Base-by-base conservation (phyloP, 2,888 invertebrate genomes). In the Melieria picta region DNA sequence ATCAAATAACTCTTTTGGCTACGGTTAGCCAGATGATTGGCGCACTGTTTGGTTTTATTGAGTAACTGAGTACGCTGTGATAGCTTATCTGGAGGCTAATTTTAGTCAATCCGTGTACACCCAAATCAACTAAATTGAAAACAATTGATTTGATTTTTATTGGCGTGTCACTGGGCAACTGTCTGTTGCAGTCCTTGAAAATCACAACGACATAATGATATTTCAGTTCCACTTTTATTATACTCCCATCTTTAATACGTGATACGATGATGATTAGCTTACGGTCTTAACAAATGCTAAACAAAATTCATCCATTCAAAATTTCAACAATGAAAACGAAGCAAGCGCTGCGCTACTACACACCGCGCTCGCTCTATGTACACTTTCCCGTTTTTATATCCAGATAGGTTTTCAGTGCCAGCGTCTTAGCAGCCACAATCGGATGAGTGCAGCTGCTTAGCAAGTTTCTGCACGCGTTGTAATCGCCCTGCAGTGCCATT, bases 401-500 rank as follows among this genome's bases (percentile, higher is more conserved):
- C 74, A 91, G 85, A 81, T 90, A 90, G 82, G 90, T 89, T 80
- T 90, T 89, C 65, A 91, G 80, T 16, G 81, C 75, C 73, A 80
- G 73, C 4, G 81, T 82, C 72, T 86, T 84, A 45, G 73, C 74
- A 69, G 78, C 79, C 7, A 87, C 83, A 71, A 87, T 81, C 2
- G 85, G 80, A 77, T 87, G 87, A 7, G 80, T 82, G 50, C 86
- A 81, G 4, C 82, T 80, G 42, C 77, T 71, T 7, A 87, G 65
- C 13, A 85, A 76, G 30, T 77, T 78, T 66, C 81, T 80, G 0
- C 89, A 89, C 83, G 92, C 92, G 74, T 92, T 92, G 60, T 91
- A 88, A 81, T 95, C 94, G 4, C 93, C 93, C 72, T 92, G 89
- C 60, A 94, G 88, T 11, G 93, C 91, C 82, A 93, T 91, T 7